phyloP scores from a whole-genome alignment of 2,113 vertebrate species.

The Lynx canadensis region DNA sequence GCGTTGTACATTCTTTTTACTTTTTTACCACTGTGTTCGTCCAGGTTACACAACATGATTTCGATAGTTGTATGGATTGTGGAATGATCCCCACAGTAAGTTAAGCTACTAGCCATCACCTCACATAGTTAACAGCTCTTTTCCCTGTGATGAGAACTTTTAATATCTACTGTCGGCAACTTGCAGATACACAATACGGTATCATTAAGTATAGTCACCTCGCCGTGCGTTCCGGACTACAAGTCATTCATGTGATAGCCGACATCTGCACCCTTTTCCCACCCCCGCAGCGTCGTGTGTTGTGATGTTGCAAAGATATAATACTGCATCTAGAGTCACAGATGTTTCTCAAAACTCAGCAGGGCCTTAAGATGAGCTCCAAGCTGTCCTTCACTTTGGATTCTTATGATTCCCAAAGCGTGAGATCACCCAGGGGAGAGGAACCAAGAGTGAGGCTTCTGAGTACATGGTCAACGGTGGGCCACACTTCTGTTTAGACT shows the following conservation, averaged over 20 bases:
- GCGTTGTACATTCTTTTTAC: neutral
- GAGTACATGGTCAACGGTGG: neutral
- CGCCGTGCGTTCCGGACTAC: neutral
- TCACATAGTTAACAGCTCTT: neutral
- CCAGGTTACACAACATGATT: neutral
- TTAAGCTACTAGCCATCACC: neutral
- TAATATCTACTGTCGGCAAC: neutral
- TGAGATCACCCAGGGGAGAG: neutral
- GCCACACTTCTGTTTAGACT: neutral
- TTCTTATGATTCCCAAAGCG: neutral
- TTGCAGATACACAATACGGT: neutral
- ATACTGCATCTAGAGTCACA: neutral
- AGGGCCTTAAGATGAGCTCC: neutral
- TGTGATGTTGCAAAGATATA: neutral
- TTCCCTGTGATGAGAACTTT: neutral
- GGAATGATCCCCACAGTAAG: neutral
- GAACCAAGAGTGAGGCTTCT: neutral
- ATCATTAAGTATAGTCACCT: neutral
- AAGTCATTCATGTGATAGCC: neutral
- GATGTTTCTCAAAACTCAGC: neutral
- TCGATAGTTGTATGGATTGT: neutral
- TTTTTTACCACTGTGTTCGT: neutral
- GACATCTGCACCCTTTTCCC: neutral
- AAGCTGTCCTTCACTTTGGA: neutral
- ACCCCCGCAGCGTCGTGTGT: rapidly evolving